Conservation (phyloP, 53 echinoderm and acorn worm genomes). For the Luidia sarsii region DNA sequence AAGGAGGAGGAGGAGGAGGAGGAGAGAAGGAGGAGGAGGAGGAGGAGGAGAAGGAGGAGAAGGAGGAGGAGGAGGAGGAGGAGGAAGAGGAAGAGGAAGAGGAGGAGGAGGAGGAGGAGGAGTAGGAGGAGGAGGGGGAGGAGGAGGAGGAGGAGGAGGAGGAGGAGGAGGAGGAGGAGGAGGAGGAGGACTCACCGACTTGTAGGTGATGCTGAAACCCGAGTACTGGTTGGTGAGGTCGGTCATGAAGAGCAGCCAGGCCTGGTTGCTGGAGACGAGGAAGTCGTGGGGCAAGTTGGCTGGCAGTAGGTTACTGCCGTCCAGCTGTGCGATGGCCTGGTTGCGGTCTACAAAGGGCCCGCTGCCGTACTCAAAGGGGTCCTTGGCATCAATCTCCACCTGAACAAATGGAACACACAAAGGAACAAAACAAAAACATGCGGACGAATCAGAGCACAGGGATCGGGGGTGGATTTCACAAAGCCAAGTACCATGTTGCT, state of each 20-base stretch:
- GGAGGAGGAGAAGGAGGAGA: too few relatives aligned
- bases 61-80: too few relatives aligned
- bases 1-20: too few relatives aligned
- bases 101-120: too few relatives aligned
- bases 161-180: background rate
- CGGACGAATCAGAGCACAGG: too few relatives aligned
- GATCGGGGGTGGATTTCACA: too few relatives aligned
- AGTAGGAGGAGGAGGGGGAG: too few relatives aligned
- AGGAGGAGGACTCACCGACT: slow-evolving; percentile 38
- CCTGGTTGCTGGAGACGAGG: slow-evolving; percentile 52
- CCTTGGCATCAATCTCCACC: slow-evolving; percentile 67
- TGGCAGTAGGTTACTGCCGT: slow-evolving; percentile 49
- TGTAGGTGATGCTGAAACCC: slow-evolving; percentile 61
- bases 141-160: too few relatives aligned
- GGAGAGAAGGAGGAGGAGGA: too few relatives aligned
- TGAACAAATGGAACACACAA: background rate
- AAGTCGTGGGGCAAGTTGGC: slow-evolving; percentile 31
- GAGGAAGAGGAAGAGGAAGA: too few relatives aligned
- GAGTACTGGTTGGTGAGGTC: slow-evolving; percentile 55
- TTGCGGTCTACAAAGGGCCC: slow-evolving; percentile 49
- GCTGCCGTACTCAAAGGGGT: slow-evolving; percentile 85
- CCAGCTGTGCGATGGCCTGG: slow-evolving; percentile 53
- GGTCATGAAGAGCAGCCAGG: slow-evolving; percentile 76
- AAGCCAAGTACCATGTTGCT: too few relatives aligned
- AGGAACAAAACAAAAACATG: too few relatives aligned